phyloP scores from a whole-genome alignment of 2,797 vertebrate genomes.

The Microctenopoma steveboyesi region DNA sequence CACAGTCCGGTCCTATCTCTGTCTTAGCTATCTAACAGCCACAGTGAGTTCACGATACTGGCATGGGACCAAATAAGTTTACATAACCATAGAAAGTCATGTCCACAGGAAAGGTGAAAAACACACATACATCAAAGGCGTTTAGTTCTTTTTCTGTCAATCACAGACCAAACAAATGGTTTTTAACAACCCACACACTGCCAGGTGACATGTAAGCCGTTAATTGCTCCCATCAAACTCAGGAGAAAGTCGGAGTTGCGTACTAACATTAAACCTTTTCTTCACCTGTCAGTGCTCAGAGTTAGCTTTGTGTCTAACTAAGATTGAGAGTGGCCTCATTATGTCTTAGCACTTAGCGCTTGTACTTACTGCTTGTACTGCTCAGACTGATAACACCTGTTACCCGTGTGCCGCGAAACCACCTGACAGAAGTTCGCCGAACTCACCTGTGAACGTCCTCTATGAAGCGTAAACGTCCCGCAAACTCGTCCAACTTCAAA shows the following conservation, averaged over 20 bases:
- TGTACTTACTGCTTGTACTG: neutral
- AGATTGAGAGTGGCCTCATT: too few species aligned
- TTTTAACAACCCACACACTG: too few species aligned
- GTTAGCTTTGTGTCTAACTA: neutral
- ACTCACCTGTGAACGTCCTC: slow-evolving; percentile 49
- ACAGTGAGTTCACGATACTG: too few species aligned
- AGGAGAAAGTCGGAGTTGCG: neutral
- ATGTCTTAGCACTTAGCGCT: neutral
- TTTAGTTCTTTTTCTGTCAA: neutral
- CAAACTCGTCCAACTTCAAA: neutral
- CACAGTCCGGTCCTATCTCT: too few species aligned
- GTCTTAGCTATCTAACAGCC: too few species aligned
- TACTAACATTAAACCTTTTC: neutral
- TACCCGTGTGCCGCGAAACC: slow-evolving; percentile 15
- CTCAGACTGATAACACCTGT: neutral
- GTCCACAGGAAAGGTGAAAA: too few species aligned
- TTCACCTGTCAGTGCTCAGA: neutral
- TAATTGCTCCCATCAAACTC: neutral
- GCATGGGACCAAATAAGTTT: too few species aligned
- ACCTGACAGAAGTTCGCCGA: neutral
- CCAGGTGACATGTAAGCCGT: neutral
- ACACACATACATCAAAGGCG: too few species aligned
- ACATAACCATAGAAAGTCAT: too few species aligned
- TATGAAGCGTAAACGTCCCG: neutral
- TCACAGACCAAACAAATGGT: neutral